Base-by-base conservation (phyloP, 2,113 vertebrate genomes). In the Accipiter cooperii region DNA sequence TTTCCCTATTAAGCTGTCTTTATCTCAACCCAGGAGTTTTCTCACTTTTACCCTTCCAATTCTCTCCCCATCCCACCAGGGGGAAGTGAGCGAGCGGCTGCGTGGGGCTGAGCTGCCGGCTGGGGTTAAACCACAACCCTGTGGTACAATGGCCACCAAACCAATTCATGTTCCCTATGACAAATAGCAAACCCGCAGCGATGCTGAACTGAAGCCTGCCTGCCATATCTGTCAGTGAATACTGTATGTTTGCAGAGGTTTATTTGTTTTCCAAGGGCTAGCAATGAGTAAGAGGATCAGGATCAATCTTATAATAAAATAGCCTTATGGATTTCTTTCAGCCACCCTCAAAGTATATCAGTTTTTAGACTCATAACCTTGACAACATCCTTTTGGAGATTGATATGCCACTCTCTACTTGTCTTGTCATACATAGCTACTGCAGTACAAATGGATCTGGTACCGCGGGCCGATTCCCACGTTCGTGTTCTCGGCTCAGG, bases 181-280 rank as follows among this genome's bases (percentile, higher is more conserved):
- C 63, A 89, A 93, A 69, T 12, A 87, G 81, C 44, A 91, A 73
- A 71, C 29, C 54, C 40, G n/a, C 49, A 91, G 47, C 58, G 81
- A 92, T 91, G 84, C 54, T 89, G 77, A 87, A 95, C 89, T 51
- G 69, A 95, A 63, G 81, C 22, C 65, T 82, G 74, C 22, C 84
- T 93, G 61, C 40, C 47, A 11, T n/a, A 84, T 80, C 81, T 89
- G 58, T 51, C 87, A 89, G 66, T 13, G n/a, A 87, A 69, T 49
- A 51, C 36, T 47, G 1, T 29, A 54, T 85, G 64, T 94, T 94
- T 95, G 66, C n/a, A 73, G 19, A 73, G 57, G 70, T 89, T 73
- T 96, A 75, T 96, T 93, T 94, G 84, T 76, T 96, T 89, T 85
- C 77, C 74, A 91, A 78, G 52, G 21, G 61, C 76, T 73, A 78